Conservation (phyloP, 2,888 invertebrate genomes). For the Andrena hattorfiana region DNA sequence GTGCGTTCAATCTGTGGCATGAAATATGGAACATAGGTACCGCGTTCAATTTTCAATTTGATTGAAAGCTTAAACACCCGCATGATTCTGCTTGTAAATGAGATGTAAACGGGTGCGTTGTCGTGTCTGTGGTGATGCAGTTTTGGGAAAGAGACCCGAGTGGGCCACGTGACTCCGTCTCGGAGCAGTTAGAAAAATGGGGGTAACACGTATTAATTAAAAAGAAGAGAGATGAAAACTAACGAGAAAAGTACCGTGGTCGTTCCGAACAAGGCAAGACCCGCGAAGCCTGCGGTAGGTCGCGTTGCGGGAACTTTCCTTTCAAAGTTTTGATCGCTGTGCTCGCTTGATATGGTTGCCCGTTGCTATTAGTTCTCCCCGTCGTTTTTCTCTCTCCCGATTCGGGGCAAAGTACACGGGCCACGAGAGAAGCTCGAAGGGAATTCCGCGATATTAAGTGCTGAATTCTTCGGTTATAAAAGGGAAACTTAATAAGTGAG, state of each 20-base stretch:
- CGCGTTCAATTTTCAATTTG: neutral
- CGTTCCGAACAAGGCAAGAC: neutral
- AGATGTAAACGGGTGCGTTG: too few species aligned
- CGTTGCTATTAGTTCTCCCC: constrained; percentile 9
- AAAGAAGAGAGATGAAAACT: neutral
- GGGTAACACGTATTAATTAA: neutral
- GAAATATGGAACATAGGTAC: neutral
- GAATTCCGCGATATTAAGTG: constrained; percentile 39
- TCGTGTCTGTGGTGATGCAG: too few species aligned
- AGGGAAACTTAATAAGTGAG: constrained; percentile 33
- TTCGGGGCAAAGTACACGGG: neutral
- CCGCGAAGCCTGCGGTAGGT: neutral
- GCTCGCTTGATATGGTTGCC: constrained; percentile 27
- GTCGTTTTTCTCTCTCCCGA: neutral
- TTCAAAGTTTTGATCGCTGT: constrained; percentile 34
- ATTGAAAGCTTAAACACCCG: neutral
- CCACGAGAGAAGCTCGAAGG: constrained; percentile 28
- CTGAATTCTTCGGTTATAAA: constrained; percentile 31
- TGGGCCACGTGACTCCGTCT: neutral
- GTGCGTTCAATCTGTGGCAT: neutral
- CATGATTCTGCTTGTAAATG: too few species aligned
- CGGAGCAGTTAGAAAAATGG: neutral
- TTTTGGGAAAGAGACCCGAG: neutral
- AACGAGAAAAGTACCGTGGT: neutral
- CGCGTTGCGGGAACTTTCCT: constrained; percentile 10